phyloP scores from a whole-genome alignment of 2,888 invertebrate genomes.

The Pyralis farinalis region DNA sequence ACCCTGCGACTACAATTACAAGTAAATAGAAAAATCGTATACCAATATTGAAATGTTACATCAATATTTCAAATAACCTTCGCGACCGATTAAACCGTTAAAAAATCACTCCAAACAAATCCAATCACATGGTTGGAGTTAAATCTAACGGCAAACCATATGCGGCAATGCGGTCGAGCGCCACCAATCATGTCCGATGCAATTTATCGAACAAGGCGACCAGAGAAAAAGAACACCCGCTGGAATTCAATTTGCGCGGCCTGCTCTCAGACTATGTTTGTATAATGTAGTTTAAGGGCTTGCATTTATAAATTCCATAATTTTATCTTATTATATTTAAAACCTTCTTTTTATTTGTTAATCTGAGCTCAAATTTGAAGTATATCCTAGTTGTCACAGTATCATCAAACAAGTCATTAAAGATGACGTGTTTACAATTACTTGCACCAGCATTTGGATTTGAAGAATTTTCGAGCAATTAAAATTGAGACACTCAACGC shows the following conservation, averaged over 20 bases:
- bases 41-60: no score
- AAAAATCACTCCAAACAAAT: conserved; percentile 4
- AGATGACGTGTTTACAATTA: no score
- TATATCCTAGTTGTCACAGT: no score
- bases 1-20: no score
- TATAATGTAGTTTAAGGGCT: neutral
- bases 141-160: conserved; percentile 11
- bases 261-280: neutral
- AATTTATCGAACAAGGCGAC: conserved; percentile 30
- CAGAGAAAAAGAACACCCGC: conserved; percentile 34
- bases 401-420: no score
- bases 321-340: no score
- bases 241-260: conserved; percentile 43
- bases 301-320: neutral
- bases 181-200: conserved; percentile 28
- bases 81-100: neutral
- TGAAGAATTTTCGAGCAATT: no score
- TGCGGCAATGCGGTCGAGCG: conserved; percentile 8
- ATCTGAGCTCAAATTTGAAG: no score
- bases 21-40: no score
- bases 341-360: no score
- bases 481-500: no score
- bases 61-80: neutral
- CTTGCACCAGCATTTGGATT: no score
- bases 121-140: conserved; percentile 11